These are phyloP conservation scores for Cephus spinipes DNA, from an alignment of 2,888 invertebrate genomes.

Conservation along the genomic window DNA sequence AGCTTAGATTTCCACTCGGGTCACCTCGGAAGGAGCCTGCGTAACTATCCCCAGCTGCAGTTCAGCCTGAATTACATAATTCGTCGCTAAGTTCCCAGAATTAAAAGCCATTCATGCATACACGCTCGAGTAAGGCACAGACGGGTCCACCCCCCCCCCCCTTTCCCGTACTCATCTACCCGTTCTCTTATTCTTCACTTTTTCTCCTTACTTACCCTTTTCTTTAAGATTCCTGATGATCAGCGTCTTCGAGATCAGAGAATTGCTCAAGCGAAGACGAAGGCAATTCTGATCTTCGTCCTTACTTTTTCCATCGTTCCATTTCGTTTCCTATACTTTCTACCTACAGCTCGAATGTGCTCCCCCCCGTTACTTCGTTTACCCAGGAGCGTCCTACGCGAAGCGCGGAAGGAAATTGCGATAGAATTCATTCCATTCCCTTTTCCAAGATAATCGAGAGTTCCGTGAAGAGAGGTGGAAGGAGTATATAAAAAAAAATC, in stretches of 20 bases:
- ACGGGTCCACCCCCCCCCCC: background rate
- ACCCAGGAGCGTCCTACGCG: background rate
- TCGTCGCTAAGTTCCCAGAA: slow-evolving; percentile 32
- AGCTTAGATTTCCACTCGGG: background rate
- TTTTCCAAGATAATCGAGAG: background rate
- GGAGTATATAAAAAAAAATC: background rate
- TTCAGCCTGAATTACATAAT: slow-evolving; percentile 26
- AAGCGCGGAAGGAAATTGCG: background rate
- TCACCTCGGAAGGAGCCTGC: background rate
- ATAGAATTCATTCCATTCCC: background rate
- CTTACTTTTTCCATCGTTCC: background rate
- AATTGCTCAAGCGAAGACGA: background rate
- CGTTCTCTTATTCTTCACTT: background rate
- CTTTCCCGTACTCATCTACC: background rate
- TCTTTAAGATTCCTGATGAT: background rate
- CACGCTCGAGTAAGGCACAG: background rate
- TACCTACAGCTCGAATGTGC: background rate
- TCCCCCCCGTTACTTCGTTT: background rate
- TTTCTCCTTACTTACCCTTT: background rate
- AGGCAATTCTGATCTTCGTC: background rate
- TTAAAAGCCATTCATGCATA: slow-evolving; percentile 38
- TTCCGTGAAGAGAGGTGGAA: background rate
- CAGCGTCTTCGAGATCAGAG: background rate
- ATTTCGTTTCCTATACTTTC: background rate
- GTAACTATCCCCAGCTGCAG: background rate